Conservation (phyloP, 2,888 invertebrate genomes). For the Drosophila suboccidentalis region DNA sequence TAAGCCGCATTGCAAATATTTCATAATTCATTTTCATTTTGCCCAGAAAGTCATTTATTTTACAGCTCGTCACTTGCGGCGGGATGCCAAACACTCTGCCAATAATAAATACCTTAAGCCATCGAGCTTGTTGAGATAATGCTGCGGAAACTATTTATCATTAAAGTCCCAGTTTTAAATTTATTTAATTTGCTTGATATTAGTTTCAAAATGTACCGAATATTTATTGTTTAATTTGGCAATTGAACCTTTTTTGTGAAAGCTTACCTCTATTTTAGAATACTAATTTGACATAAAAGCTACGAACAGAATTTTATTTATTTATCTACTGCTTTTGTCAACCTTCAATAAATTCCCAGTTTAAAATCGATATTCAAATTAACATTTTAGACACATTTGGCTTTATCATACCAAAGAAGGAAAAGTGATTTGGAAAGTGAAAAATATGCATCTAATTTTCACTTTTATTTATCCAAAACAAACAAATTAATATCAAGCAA, state of each 20-base stretch:
- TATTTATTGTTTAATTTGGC: no score
- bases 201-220: no score
- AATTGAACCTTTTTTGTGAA: background rate
- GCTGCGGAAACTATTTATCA: background rate
- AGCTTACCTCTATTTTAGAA: no score
- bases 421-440: conserved; percentile 65
- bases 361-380: conserved; percentile 25
- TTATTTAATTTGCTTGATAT: background rate
- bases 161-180: background rate
- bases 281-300: background rate
- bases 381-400: conserved; percentile 35
- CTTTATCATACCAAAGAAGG: conserved; percentile 1
- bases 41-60: conserved; percentile 63
- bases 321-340: background rate
- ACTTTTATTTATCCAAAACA: conserved; percentile 56
- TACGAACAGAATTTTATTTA: background rate
- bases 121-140: conserved; percentile 11
- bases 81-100: conserved; percentile 1
- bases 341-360: background rate
- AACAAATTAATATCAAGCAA: conserved; percentile 40
- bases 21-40: conserved; percentile 71
- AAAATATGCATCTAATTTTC: conserved; percentile 73
- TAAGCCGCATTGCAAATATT: conserved; percentile 69
- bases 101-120: conserved; percentile 14
- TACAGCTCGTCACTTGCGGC: conserved; percentile 45